Evolutionary conservation across 2,888 invertebrate genomes (phyloP), one percentile per base, ranked within the genome.

Genomic region (Carterocephalus palaemon): DNA sequence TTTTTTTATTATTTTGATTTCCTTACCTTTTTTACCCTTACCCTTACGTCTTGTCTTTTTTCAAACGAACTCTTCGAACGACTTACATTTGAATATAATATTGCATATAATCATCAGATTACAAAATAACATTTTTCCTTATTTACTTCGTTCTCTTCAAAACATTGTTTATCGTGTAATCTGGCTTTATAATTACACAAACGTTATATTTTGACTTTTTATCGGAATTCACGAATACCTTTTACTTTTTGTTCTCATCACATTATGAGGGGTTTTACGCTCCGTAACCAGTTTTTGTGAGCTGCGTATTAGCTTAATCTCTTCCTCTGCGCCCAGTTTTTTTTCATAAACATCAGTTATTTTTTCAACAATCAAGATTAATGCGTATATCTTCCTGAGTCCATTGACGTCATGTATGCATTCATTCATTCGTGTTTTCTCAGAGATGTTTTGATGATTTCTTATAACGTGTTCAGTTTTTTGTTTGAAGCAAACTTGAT

Each of bases 211-310:
- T 10, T 8, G 17, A 17, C 13, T 19, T 41, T 32, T 17, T 40
- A 17, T 26, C 34, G 22, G 23, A 23, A 16, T 47, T 45, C 46
- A 28, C 24, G 26, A 26, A 12, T 16, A 3, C 32, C 8, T 37
- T 39, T 24, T 34, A 32, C 31, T 17, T 8, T 20, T 42, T 38
- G 32, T 46, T 37, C 33, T 36, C 3, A 26, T 26, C 10, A 17
- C 29, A 8, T 24, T 13, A n/a, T n/a, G n/a, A n/a, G 9, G 49
- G 54, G 28, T 42, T 54, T 54, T 51, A 54, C 52, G 52, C 33
- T 46, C 24, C 23, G 12, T 29, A 43, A 43, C 43, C 36, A 37
- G 43, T 43, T 43, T 31, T 37, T 31, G 36, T 43, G 5, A 12
- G 12, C 16, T 10, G 28, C 20, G 28, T 22, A 10, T 29, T 22